A percentile compares a stretch with the other conserved stretches of the same genome.
These are phyloP conservation scores for Hoplostethus mediterraneus DNA, from an alignment of 2,797 vertebrate species.

Conservation along the genomic window DNA sequence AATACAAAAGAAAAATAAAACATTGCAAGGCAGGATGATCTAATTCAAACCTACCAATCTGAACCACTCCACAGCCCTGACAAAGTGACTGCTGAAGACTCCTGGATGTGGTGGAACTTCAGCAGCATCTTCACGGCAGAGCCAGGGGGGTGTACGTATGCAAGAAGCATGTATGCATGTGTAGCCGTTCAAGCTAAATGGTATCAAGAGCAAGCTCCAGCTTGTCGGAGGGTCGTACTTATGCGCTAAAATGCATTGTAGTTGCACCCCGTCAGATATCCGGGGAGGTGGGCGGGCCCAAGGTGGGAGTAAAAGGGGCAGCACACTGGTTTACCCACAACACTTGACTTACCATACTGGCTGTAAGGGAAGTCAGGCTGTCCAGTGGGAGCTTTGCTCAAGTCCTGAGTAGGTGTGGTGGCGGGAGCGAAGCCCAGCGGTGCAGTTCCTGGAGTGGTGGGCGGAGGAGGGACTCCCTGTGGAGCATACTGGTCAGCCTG, in stretches of 20 bases:
- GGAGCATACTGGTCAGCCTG: conserved; percentile 97
- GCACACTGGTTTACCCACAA: conserved; percentile 50
- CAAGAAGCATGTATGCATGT: conserved; percentile 78
- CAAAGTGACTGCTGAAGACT: conserved; percentile 63
- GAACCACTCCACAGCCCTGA: conserved; percentile 61
- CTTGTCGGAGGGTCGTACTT: conserved; percentile 50
- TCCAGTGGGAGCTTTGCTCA: conserved; percentile 96
- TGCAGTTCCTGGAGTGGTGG: conserved; percentile 93
- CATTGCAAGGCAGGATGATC: conserved; percentile 87
- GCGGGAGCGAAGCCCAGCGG: conserved; percentile 94
- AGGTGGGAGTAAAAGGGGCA: conserved; percentile 51
- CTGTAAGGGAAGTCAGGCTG: conserved; percentile 98
- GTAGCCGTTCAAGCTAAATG: conserved; percentile 78
- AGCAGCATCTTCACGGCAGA: conserved; percentile 66
- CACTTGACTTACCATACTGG: conserved; percentile 95
- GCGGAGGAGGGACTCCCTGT: conserved; percentile 94
- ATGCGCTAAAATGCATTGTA: conserved; percentile 58
- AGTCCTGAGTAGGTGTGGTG: conserved; percentile 97
- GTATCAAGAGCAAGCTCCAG: conserved; percentile 71
- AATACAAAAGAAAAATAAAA: conserved; percentile 59
- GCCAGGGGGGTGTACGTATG: conserved; percentile 60
- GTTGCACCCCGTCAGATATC: conserved; percentile 52
- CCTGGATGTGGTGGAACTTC: conserved; percentile 56
- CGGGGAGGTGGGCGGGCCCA: conserved; percentile 49
- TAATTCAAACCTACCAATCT: conserved; percentile 83